Percentiles rank a stretch among this genome's conserved stretches.
phyloP scores from a whole-genome alignment of 2,113 vertebrate genomes.

The Cyanistes caeruleus region DNA sequence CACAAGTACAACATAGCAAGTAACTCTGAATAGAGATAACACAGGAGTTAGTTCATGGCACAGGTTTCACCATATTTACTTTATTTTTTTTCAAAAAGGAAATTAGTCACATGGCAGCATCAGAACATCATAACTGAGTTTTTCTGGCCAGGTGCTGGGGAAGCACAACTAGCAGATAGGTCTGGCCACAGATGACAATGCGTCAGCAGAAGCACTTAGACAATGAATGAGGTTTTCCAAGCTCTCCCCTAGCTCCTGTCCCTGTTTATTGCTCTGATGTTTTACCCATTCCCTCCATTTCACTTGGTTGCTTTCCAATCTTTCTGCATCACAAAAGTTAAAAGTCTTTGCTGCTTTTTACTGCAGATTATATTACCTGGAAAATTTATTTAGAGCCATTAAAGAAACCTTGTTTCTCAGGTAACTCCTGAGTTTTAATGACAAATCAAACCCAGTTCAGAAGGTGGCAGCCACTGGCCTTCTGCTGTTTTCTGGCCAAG shows the following conservation, averaged over 20 bases:
- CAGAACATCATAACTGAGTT: not conserved
- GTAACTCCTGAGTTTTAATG: not conserved
- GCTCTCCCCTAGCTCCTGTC: not conserved
- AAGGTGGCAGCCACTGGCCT: not conserved
- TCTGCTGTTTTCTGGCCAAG: not conserved
- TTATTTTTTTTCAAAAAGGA: not conserved
- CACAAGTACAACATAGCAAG: not conserved
- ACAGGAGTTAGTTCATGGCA: not conserved
- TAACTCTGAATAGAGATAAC: not conserved
- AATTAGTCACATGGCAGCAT: not conserved
- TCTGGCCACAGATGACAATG: not conserved
- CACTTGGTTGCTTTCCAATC: not conserved
- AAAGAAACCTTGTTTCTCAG: not conserved
- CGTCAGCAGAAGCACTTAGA: not conserved
- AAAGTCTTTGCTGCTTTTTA: not conserved
- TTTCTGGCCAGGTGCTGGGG: not conserved
- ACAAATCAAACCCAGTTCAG: not conserved
- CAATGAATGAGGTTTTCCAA: accelerated
- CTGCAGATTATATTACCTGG: not conserved
- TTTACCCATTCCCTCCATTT: not conserved
- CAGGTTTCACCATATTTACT: not conserved
- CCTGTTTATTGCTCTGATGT: not conserved
- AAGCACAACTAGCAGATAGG: not conserved
- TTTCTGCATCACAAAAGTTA: not conserved
- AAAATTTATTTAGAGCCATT: not conserved